Evolutionary conservation across 2,888 invertebrate genomes (phyloP).

Genomic region (Sinodicranocentrus sp.): DNA sequence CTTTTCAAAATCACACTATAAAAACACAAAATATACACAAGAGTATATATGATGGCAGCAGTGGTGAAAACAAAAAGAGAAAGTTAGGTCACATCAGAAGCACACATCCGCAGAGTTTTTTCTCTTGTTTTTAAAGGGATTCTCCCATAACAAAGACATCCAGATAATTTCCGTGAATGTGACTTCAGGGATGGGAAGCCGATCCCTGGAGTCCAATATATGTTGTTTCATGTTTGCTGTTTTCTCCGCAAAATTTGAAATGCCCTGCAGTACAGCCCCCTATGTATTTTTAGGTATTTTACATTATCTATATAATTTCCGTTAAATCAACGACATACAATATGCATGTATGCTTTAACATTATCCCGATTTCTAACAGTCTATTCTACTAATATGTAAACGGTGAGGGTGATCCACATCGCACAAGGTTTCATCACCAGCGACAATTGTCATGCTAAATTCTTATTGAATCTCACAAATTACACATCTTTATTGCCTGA

Average conservation of each 20-base stretch:
- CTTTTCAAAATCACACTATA: neutral
- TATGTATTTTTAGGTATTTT: no score
- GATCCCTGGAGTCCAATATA: conserved; percentile 50
- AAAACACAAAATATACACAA: neutral
- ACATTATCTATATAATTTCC: neutral
- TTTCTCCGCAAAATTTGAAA: neutral
- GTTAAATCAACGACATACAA: neutral
- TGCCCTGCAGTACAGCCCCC: no score
- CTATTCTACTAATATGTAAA: neutral
- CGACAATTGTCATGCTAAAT: conserved; percentile 50
- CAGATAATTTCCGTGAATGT: conserved; percentile 36
- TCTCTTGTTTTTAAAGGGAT: neutral
- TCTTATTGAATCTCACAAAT: conserved; percentile 26
- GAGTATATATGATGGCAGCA: neutral
- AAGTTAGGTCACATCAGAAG: neutral
- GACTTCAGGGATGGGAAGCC: conserved; percentile 22
- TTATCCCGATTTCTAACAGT: neutral
- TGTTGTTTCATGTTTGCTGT: conserved; percentile 49
- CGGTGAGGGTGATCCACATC: neutral
- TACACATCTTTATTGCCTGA: conserved; percentile 24
- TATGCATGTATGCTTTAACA: neutral
- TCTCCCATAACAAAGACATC: neutral
- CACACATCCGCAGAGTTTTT: conserved; percentile 16
- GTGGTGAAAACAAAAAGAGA: neutral
- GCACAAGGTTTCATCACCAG: conserved; percentile 19